Evolutionary conservation across 2,797 vertebrate species (phyloP), one percentile per base, ranked within the genome.

Genomic region (Calcarius lapponicus): DNA sequence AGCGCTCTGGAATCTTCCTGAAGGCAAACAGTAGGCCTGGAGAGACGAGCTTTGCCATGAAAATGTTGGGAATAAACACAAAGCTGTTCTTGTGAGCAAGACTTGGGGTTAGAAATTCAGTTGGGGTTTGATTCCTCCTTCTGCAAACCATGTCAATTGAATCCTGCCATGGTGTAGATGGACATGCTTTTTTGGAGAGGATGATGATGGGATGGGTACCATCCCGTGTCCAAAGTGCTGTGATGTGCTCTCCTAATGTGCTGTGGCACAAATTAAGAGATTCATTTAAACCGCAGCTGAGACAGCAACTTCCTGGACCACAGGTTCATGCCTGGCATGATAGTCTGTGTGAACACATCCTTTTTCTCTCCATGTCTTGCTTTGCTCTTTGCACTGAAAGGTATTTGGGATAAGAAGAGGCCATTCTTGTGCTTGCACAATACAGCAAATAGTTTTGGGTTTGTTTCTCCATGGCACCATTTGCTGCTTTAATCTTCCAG

Each of bases 1-100:
- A 92, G 82, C 17, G 6, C 78, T 69, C 83, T 86, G 72, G 86
- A 87, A 91, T 88, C 85, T 96, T 72, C 90, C 90, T 71, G 3
- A 43, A 95, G 94, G 81, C 73, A 92, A 95, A 82, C 38, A 83
- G 58, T 24, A 5, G 61, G 48, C 48, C 66, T 36, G 7, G 81
- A 66, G 91, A 90, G 82, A 66, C 0, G 5, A 80, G 67, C 48
- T 38, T 48, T 66, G 78, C 83, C 1, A 0, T 1, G 25, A 53
- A 84, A 84, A 47, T 0, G 21, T 62, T 29, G 67, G 42, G 34
- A 62, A 32, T 36, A 12, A 70, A 32, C 62, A 94, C 67, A 82
- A 88, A 92, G 78, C 34, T 17, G 19, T 34, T 92, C 71, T 66
- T 88, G 66, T 82, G 66, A 81, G 67, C 40, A 2, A 53, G 51